Percentiles rank a stretch among this genome's conserved stretches.
phyloP scores from a whole-genome alignment of 2,113 vertebrate species.

The Trinectes maculatus region DNA sequence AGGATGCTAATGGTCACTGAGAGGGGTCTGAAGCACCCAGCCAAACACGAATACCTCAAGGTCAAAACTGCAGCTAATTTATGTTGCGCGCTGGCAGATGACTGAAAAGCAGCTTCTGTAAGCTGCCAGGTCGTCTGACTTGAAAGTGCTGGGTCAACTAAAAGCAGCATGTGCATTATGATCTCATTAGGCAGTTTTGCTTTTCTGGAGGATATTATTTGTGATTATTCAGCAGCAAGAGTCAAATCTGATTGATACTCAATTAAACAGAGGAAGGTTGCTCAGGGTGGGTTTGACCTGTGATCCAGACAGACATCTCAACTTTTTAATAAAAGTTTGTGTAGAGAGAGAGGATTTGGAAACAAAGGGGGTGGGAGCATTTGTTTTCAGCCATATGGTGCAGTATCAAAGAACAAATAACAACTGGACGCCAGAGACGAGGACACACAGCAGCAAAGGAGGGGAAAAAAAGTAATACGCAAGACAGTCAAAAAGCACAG shows the following conservation, averaged over 20 bases:
- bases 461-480: constrained; percentile 30
- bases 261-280: constrained; percentile 19
- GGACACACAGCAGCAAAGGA: constrained; percentile 36
- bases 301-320: constrained; percentile 36
- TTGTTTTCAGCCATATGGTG: constrained; percentile 72
- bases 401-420: constrained; percentile 71
- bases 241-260: constrained; percentile 23
- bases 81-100: constrained; percentile 33
- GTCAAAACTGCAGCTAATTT: constrained; percentile 58
- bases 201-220: constrained; percentile 11
- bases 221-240: constrained; percentile 28
- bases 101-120: constrained; percentile 22
- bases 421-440: constrained; percentile 64
- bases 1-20: constrained; percentile 54
- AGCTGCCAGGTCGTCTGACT: constrained; percentile 13
- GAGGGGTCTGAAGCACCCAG: constrained; percentile 49
- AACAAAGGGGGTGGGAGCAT: constrained; percentile 32
- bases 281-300: constrained; percentile 1
- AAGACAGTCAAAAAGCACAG: background rate
- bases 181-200: constrained; percentile 28
- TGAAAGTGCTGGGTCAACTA: constrained; percentile 13
- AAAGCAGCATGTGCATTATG: constrained; percentile 24
- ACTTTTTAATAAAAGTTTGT: constrained; percentile 31
- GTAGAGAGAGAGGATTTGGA: constrained; percentile 17
- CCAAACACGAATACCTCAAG: constrained; percentile 50